phyloP scores from a whole-genome alignment of 64 coral and sea anemone species.

The Pocillopora damicornis region DNA sequence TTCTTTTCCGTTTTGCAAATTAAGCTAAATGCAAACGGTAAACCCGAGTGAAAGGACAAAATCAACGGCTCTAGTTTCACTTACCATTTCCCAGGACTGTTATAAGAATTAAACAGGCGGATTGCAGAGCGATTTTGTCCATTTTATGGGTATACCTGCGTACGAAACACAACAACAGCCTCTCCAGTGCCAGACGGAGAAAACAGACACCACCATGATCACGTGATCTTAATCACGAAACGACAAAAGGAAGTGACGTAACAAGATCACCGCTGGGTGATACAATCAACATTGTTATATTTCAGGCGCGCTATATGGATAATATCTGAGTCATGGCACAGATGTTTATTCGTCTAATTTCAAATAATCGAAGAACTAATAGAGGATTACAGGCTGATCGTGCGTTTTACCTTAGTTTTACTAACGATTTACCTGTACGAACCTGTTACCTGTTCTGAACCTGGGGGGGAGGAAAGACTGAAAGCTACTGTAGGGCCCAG shows the following conservation, averaged over 20 bases:
- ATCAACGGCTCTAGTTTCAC: neutral
- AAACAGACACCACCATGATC: neutral
- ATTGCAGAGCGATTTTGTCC: neutral
- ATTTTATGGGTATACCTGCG: neutral
- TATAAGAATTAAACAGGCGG: neutral
- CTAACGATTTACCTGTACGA: no score
- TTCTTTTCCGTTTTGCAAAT: neutral
- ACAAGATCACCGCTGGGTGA: no score
- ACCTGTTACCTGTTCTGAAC: no score
- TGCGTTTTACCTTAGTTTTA: no score
- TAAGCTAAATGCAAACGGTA: neutral
- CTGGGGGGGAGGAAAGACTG: neutral
- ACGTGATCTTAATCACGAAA: conserved; percentile 4
- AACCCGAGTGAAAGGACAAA: neutral
- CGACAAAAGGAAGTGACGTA: neutral
- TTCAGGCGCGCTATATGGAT: neutral
- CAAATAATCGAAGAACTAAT: no score
- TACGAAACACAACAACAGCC: no score
- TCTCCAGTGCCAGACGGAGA: neutral
- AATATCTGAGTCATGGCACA: no score
- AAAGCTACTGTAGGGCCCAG: neutral
- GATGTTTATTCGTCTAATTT: no score
- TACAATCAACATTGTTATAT: no score
- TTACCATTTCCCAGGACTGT: conserved; percentile 9
- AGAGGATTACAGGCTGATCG: no score